Evolutionary conservation across 2,888 invertebrate species (phyloP), one percentile per base, ranked within the genome.

Genomic region (Leptinotarsa juncta): DNA sequence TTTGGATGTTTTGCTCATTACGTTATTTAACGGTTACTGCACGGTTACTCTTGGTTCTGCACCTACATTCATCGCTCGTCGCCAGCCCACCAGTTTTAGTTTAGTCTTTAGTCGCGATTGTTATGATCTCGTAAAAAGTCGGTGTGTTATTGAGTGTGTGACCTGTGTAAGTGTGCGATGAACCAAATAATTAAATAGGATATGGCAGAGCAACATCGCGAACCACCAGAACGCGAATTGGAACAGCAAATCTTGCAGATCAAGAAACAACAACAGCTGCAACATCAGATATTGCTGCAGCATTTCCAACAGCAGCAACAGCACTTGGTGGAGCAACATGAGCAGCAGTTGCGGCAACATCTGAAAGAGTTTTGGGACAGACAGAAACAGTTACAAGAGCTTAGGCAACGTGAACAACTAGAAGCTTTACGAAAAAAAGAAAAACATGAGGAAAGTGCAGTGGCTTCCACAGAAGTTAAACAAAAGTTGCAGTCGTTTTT

Each of bases 401-500:
- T 90, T 77, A 91, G 93, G 83, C 95, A 96, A 88, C 91, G 96
- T 78, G 96, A 96, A 86, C 91, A 94, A 83, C 91, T 95, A 81
- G 96, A 97, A 85, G 94, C 95, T 80, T 91, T 97, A 83, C 93
- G 95, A 85, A 96, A 97, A 89, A 97, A 97, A 88, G 96, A 97
- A 88, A 97, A 97, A 88, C 95, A 95, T 86, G 97, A 97, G 88
- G 96, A 97, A 89, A 97, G 97, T 89, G 98, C 98, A 73, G 95
- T 97, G 85, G 98, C 98, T 80, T 98, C 97, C 80, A 94, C 96
- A 26, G 97, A 97, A 89, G 98, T 98, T 85, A 98, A 98, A 88
- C 97, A 97, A 90, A 96, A 96, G 85, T 90, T 98, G 83, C 97
- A 97, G 92, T 96, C 94, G 77, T 88, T 88, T 81, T 83, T 88